Evolutionary conservation across 2,113 vertebrate species (phyloP).

Genomic region (Bufo bufo): DNA sequence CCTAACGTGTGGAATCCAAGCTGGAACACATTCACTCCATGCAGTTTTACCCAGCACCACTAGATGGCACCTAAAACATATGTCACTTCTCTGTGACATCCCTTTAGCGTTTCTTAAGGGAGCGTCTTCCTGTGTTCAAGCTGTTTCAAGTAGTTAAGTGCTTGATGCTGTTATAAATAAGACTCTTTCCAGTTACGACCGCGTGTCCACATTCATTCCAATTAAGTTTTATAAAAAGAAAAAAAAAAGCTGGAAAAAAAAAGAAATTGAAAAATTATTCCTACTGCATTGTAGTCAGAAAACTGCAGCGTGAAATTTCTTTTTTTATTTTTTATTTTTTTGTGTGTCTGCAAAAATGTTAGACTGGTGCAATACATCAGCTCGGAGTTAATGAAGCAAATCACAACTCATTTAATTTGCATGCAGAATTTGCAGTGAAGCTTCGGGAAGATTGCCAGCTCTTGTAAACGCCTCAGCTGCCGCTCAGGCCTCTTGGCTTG

Average conservation of each 20-base stretch:
- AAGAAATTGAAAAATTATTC: neutral
- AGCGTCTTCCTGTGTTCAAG: constrained; percentile 18
- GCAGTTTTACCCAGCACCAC: constrained; percentile 1
- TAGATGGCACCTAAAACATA: constrained; percentile 48
- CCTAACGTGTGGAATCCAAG: no score
- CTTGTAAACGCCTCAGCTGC: constrained; percentile 31
- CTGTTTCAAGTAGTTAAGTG: constrained; percentile 32
- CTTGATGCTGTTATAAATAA: constrained; percentile 48
- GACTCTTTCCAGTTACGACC: constrained; percentile 32
- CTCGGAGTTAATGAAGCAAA: constrained; percentile 50
- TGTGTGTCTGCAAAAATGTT: constrained; percentile 19
- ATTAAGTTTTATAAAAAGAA: constrained; percentile 8
- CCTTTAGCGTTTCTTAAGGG: neutral
- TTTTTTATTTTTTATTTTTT: constrained; percentile 31
- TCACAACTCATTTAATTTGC: constrained; percentile 53
- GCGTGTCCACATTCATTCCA: constrained; percentile 24
- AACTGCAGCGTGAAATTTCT: constrained; percentile 11
- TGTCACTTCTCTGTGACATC: neutral
- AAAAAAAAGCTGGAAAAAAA: neutral
- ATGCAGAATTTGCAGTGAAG: constrained; percentile 42
- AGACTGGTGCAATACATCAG: constrained; percentile 38
- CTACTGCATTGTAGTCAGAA: neutral
- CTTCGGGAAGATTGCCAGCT: constrained; percentile 20
- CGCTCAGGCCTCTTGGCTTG: neutral
- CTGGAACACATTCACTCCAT: neutral